These are phyloP conservation scores for Alouatta palliata DNA, from an alignment of 2,113 vertebrate species.

Conservation along the genomic window DNA sequence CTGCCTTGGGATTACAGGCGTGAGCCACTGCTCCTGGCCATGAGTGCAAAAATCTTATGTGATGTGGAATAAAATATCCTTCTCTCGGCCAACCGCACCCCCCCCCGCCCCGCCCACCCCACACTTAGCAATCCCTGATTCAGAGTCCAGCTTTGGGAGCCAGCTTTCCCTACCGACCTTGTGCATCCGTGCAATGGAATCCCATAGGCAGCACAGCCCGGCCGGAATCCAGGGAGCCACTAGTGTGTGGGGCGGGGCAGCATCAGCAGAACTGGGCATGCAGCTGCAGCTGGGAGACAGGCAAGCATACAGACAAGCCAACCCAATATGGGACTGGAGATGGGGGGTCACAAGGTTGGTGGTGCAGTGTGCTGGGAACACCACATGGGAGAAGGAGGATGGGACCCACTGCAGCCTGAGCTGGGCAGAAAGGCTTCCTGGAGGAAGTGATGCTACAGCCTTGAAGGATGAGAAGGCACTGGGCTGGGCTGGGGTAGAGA, in stretches of 20 bases:
- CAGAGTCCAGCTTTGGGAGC: background rate
- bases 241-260: no score
- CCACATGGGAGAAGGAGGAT: background rate
- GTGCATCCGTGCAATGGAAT: background rate
- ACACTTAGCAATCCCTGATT: background rate
- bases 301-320: background rate
- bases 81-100: background rate
- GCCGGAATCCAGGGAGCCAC: background rate
- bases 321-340: background rate
- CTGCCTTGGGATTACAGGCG: no score
- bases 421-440: background rate
- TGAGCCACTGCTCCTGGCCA: no score
- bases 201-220: background rate
- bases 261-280: background rate
- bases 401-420: background rate
- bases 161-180: background rate
- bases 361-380: background rate
- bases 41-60: background rate
- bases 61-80: background rate
- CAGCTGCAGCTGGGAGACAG: background rate
- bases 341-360: background rate
- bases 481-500: background rate
- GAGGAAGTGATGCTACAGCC: background rate
- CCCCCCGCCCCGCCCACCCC: rapidly evolving
- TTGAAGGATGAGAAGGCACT: background rate